Base-by-base conservation (phyloP, 1,140 invertebrate species). In the Sitobion miscanthi region DNA sequence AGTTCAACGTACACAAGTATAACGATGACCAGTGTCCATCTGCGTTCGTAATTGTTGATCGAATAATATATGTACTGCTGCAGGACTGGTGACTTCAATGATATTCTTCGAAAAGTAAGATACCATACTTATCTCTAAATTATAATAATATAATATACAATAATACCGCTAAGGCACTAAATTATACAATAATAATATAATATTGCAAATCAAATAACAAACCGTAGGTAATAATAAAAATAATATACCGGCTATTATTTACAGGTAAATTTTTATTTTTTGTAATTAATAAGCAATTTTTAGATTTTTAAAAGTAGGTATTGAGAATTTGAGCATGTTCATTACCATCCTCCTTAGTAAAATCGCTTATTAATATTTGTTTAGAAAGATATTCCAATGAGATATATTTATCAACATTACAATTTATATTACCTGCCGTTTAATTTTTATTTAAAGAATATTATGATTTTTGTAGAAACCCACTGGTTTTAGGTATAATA, bases 1-100 rank as follows among this genome's bases (percentile, higher is more conserved):
- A 89, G n/a, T 89, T 57, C 88, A 57, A 89, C 52, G 88, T 38
- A 89, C n/a, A 57, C 52, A 38, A 57, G 8, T 89, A 52, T 52
- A n/a, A 89, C 20, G n/a, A 23, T 54, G n/a, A 11, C 49, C 21
- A 57, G 35, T 89, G 35, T 57, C 52, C 52, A 89, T 89, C 21
- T 42, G 20, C 0, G 11, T 89, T 57, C n/a, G 52, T 38, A 38
- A 23, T 21, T 25, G 35, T 47, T 54, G 52, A 57, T 89, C 0
- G 49, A 35, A 21, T 52, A 35, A 9, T 49, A 35, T 7, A 11
- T 89, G 2, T 54, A 57, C 52, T 14, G 35, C n/a, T 49, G 86
- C 30, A 23, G 35, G 42, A 42, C 42, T 3, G 42, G 20, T 35
- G n/a, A 54, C 52, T 57, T 89, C 35, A 57, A 89, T 89, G 21